These are phyloP conservation scores for Cephus sareptanus DNA, from an alignment of 2,888 invertebrate species.

Conservation along the genomic window DNA sequence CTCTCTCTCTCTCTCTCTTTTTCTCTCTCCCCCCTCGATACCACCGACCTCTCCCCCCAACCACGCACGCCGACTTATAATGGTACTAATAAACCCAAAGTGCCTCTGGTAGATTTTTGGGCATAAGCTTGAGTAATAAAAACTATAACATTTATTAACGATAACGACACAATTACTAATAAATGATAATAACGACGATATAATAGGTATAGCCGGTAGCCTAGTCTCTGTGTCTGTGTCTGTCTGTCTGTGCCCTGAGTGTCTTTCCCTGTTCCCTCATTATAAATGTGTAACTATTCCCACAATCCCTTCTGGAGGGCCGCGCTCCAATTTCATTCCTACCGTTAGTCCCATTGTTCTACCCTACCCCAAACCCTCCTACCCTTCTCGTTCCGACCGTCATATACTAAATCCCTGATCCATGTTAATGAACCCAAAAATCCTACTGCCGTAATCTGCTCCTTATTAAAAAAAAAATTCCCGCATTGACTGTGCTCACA, in stretches of 20 bases:
- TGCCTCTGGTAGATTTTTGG: conserved; percentile 67
- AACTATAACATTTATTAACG: conserved; percentile 49
- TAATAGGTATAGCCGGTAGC: conserved; percentile 59
- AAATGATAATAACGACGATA: conserved; percentile 41
- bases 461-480: not conserved
- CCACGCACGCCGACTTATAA: conserved; percentile 61
- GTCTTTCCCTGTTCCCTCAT: conserved; percentile 51
- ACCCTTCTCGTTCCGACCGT: conserved; percentile 6
- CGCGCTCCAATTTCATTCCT: conserved; percentile 28
- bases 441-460: not conserved
- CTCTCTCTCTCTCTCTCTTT: conserved; percentile 13
- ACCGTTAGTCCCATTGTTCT: conserved; percentile 26
- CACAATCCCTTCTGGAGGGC: conserved; percentile 21
- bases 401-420: not conserved
- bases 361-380: conserved; percentile 17
- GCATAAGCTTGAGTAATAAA: conserved; percentile 65
- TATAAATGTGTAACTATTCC: conserved; percentile 30
- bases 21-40: not conserved
- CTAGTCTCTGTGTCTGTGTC: conserved; percentile 51
- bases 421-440: not conserved
- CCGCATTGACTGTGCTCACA: conserved; percentile 50
- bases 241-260: conserved; percentile 52
- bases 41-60: not conserved
- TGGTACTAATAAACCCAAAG: conserved; percentile 66
- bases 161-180: conserved; percentile 29